phyloP scores from a whole-genome alignment of 2,113 vertebrate species.

The Lichenostomus cassidix region DNA sequence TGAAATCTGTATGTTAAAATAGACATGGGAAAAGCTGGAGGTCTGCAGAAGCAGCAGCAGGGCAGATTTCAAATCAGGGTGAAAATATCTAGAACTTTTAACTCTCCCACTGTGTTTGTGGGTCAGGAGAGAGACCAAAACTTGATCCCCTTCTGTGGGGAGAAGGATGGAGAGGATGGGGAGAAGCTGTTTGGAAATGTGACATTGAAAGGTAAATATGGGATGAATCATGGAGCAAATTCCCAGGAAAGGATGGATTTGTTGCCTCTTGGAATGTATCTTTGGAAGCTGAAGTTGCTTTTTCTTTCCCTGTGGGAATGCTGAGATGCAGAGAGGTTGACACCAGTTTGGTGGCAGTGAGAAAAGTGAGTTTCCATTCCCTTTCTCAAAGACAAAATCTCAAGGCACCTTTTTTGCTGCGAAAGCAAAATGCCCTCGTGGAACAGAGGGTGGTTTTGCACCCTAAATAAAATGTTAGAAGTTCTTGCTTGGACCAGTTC shows the following conservation, averaged over 20 bases:
- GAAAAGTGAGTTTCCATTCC: background rate
- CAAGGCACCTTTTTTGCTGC: background rate
- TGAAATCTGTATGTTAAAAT: fast-evolving
- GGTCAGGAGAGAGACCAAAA: background rate
- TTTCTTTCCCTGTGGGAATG: background rate
- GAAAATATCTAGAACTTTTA: background rate
- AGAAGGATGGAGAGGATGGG: background rate
- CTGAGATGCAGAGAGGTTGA: background rate
- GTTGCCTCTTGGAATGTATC: background rate
- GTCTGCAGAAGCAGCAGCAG: background rate
- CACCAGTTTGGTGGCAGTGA: background rate
- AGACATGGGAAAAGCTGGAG: background rate
- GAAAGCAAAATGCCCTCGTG: background rate
- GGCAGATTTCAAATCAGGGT: background rate
- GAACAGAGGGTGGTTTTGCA: background rate
- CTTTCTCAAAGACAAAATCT: background rate
- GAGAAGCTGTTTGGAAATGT: background rate
- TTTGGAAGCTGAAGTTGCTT: background rate
- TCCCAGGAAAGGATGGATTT: background rate
- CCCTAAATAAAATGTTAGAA: background rate
- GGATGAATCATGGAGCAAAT: background rate
- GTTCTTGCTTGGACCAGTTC: background rate
- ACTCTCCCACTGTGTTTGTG: background rate
- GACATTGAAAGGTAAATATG: fast-evolving
- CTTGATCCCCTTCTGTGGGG: background rate